phyloP scores from a whole-genome alignment of 2,888 invertebrate genomes.

The Metallyticus violacea region DNA sequence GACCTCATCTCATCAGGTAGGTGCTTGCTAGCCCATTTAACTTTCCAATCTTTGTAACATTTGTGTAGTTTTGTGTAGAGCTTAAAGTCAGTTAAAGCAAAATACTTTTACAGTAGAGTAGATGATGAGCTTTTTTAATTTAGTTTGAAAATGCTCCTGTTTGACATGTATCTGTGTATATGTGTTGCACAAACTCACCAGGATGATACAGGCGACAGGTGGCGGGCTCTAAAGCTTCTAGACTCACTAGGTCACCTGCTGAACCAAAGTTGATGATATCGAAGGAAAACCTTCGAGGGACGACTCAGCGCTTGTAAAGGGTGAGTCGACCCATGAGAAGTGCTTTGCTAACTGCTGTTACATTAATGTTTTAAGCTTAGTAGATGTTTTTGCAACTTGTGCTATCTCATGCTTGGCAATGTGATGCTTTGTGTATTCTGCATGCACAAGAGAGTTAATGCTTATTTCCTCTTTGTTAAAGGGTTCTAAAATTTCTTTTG shows the following conservation, averaged over 20 bases:
- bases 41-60: neutral
- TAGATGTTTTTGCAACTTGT: neutral
- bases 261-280: neutral
- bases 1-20: neutral
- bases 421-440: neutral
- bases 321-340: neutral
- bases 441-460: neutral
- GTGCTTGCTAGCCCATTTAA: constrained; percentile 15
- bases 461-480: neutral
- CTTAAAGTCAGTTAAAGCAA: neutral
- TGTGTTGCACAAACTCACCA: neutral
- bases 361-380: neutral
- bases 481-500: neutral
- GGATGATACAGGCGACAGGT: constrained; percentile 2
- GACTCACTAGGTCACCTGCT: neutral
- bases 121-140: neutral
- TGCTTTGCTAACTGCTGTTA: neutral
- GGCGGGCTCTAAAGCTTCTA: constrained; percentile 14
- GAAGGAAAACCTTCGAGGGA: constrained; percentile 7
- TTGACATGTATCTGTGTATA: neutral
- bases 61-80: constrained; percentile 1
- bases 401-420: neutral
- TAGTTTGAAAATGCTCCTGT: neutral
- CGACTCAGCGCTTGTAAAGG: neutral
- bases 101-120: neutral